Percentiles rank a stretch among this genome's conserved stretches.
Conservation (phyloP, 2,797 vertebrate species). For the Perodicticus potto region DNA sequence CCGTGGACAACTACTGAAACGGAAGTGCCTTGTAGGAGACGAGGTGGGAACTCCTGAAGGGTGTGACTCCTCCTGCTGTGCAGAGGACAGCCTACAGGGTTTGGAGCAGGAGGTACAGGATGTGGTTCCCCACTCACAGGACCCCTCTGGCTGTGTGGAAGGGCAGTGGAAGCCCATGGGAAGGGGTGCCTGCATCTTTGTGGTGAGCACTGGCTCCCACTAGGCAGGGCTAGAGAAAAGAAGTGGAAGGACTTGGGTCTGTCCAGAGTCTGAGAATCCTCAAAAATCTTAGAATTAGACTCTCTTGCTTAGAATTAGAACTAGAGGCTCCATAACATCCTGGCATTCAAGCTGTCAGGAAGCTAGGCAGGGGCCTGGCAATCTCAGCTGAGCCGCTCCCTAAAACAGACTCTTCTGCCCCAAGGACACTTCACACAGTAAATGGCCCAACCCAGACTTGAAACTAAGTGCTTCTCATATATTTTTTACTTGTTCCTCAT, state of each 20-base stretch:
- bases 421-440: no score
- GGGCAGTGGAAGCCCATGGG: no score
- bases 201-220: background rate
- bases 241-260: background rate
- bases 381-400: background rate
- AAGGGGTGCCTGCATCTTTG: rapidly evolving
- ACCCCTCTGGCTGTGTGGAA: no score
- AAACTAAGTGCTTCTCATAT: background rate
- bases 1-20: background rate
- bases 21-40: background rate
- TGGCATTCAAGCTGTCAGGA: background rate
- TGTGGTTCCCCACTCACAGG: background rate
- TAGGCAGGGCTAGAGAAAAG: background rate
- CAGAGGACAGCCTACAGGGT: background rate
- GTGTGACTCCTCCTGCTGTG: background rate
- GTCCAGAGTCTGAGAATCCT: background rate
- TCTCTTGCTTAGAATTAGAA: constrained; percentile 32
- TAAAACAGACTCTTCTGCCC: background rate
- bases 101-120: background rate
- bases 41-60: rapidly evolving
- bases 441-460: background rate
- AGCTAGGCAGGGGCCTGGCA: background rate
- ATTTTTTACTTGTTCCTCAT: background rate
- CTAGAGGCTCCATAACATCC: background rate
- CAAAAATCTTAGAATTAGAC: constrained; percentile 52